These are phyloP conservation scores for Microchrysa polita DNA, from an alignment of 2,888 invertebrate species.

Conservation along the genomic window DNA sequence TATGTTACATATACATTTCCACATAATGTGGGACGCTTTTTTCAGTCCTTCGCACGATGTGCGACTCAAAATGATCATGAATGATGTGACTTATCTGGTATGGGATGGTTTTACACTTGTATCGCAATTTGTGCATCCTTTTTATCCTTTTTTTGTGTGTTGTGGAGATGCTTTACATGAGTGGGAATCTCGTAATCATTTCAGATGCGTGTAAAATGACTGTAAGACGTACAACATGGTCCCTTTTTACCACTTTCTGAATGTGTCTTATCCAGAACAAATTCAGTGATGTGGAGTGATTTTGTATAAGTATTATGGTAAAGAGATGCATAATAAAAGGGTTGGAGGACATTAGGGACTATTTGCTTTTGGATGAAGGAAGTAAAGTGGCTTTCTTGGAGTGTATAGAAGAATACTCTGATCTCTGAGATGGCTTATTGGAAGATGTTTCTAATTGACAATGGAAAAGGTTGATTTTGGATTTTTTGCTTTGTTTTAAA, in stretches of 20 bases:
- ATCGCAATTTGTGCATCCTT: constrained; percentile 46
- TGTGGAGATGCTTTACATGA: constrained; percentile 42
- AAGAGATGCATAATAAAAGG: constrained; percentile 10
- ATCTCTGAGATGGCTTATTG: not conserved
- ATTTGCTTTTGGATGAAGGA: constrained; percentile 21
- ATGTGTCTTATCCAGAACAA: constrained; percentile 40
- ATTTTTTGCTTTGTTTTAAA: too few relatives aligned
- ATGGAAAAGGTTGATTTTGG: too few relatives aligned
- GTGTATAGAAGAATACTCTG: not conserved
- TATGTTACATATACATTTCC: not conserved
- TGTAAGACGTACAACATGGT: constrained; percentile 42
- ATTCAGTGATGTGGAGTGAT: constrained; percentile 16
- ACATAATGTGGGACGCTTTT: too few relatives aligned
- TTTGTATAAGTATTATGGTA: constrained; percentile 34
- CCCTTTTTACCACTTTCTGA: constrained; percentile 46
- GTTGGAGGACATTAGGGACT: not conserved
- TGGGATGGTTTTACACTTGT: constrained; percentile 46
- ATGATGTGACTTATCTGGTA: constrained; percentile 45
- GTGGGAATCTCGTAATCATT: constrained; percentile 40
- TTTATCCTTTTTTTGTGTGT: constrained; percentile 45
- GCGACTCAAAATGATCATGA: constrained; percentile 12
- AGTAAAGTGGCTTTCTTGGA: constrained; percentile 42
- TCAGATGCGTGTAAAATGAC: constrained; percentile 45
- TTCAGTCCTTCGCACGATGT: not conserved
- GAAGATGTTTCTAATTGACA: not conserved